phyloP scores from a whole-genome alignment of 2,797 vertebrate genomes.

The Bradypus variegatus region DNA sequence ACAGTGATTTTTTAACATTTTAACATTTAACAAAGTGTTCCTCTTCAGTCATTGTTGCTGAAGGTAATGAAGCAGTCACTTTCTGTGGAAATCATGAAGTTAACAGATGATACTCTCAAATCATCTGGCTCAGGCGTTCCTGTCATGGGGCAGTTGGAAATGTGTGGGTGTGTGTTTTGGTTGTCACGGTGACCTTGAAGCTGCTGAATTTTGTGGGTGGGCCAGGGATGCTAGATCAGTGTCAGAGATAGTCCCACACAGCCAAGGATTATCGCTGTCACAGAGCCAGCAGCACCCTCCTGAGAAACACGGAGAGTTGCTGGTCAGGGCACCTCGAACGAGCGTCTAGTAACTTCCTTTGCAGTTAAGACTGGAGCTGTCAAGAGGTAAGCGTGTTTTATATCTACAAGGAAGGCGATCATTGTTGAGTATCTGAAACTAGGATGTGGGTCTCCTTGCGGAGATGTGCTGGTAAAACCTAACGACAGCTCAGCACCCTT shows the following conservation, averaged over 20 bases:
- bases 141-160: background rate
- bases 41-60: slow-evolving; percentile 70
- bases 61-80: slow-evolving; percentile 65
- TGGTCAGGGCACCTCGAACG: slow-evolving; percentile 24
- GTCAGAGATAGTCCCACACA: background rate
- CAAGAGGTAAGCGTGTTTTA: background rate
- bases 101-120: slow-evolving; percentile 54
- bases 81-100: slow-evolving; percentile 70
- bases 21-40: background rate
- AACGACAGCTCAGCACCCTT: background rate
- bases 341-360: slow-evolving; percentile 11
- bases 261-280: background rate
- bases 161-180: background rate
- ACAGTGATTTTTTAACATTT: background rate
- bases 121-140: background rate
- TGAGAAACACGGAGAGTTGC: background rate
- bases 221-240: background rate
- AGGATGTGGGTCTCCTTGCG: background rate
- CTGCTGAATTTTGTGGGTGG: background rate
- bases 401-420: background rate
- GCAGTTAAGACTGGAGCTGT: background rate
- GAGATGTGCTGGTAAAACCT: background rate
- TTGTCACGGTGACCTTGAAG: background rate
- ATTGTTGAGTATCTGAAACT: background rate
- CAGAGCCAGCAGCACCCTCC: background rate